phyloP scores from a whole-genome alignment of 2,113 vertebrate species.

The Rhynchomys soricoides region DNA sequence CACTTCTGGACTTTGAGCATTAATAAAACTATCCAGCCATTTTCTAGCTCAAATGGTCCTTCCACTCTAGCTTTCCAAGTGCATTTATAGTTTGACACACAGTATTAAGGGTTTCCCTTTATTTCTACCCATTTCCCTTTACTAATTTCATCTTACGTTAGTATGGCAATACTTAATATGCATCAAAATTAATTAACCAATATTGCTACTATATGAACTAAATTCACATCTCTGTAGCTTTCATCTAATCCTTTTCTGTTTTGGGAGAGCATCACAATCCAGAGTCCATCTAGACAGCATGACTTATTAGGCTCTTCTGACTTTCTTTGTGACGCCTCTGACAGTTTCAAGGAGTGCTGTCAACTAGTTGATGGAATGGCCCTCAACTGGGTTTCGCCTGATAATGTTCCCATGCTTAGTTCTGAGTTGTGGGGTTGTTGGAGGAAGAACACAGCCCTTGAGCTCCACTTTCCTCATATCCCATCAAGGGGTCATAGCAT shows the following conservation, averaged over 20 bases:
- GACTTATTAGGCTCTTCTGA: neutral
- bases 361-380: neutral
- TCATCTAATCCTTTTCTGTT: neutral
- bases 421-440: neutral
- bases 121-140: neutral
- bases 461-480: neutral
- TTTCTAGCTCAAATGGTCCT: neutral
- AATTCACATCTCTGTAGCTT: neutral
- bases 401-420: neutral
- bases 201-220: neutral
- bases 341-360: neutral
- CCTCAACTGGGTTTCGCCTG: neutral
- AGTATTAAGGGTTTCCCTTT: neutral
- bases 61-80: neutral
- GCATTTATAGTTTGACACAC: neutral
- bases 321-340: neutral
- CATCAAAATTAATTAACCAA: neutral
- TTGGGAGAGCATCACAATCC: neutral
- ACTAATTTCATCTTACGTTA: neutral
- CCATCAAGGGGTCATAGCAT: neutral
- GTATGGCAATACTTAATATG: neutral
- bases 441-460: too few relatives aligned
- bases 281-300: neutral
- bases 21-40: neutral
- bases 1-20: neutral